Conservation (phyloP, 2,113 vertebrate genomes). For the Romanogobio albipinnatus region DNA sequence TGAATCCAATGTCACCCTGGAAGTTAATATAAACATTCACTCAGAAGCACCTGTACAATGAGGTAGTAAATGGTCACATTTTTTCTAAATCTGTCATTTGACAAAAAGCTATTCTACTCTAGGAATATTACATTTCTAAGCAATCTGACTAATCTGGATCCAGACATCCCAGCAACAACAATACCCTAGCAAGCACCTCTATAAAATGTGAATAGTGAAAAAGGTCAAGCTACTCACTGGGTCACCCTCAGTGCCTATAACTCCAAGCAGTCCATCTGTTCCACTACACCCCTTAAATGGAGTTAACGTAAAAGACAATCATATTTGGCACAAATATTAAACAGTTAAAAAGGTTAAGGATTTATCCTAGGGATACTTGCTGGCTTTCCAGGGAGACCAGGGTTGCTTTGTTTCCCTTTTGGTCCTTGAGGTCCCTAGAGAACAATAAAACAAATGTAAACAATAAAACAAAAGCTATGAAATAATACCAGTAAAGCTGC, state of each 20-base stretch:
- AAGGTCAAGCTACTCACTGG: conserved; percentile 61
- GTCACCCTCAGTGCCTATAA: conserved; percentile 78
- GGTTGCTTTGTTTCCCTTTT: conserved; percentile 61
- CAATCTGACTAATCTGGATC: background rate
- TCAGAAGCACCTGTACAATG: background rate
- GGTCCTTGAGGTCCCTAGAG: conserved; percentile 70
- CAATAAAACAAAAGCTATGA: background rate
- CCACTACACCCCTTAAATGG: conserved; percentile 68
- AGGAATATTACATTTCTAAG: background rate
- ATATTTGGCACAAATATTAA: conserved; percentile 9
- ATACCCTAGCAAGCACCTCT: background rate
- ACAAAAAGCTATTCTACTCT: background rate
- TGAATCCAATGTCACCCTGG: conserved; percentile 71
- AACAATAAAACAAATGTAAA: background rate
- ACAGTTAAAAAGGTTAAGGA: conserved; percentile 2
- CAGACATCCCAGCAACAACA: background rate
- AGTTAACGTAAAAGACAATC: conserved; percentile 11
- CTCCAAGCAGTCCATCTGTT: conserved; percentile 76
- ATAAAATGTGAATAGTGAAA: background rate
- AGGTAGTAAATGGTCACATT: background rate
- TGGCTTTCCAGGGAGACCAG: conserved; percentile 69
- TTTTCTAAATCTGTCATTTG: background rate
- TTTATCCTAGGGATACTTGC: conserved; percentile 64
- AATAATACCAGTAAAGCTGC: background rate
- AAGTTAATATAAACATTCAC: conserved; percentile 16